phyloP scores from a whole-genome alignment of 2,888 invertebrate species.

The Agonopterix arenella region DNA sequence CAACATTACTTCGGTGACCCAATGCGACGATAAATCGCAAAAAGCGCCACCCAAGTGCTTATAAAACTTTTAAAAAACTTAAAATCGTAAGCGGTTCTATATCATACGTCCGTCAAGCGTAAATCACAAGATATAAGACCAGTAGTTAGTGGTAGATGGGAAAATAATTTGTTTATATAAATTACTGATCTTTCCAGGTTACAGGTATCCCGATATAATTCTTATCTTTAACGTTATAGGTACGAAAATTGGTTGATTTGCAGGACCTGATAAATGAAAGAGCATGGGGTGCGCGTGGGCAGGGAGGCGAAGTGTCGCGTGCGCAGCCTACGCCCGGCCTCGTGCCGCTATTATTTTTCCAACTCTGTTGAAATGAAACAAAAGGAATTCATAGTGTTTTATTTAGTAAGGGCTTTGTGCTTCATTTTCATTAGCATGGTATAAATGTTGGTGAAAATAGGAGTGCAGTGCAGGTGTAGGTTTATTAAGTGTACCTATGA shows the following conservation, averaged over 20 bases:
- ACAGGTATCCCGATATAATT: no score
- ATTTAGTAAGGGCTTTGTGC: no score
- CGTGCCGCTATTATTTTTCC: conserved; percentile 46
- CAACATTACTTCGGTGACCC: conserved; percentile 33
- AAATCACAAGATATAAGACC: conserved; percentile 46
- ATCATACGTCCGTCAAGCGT: conserved; percentile 25
- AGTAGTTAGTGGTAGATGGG: conserved; percentile 57
- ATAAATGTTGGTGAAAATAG: no score
- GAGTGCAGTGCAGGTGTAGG: no score
- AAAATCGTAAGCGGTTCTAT: conserved; percentile 17
- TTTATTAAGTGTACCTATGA: no score
- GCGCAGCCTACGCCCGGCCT: conserved; percentile 54
- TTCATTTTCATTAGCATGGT: no score
- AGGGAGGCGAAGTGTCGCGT: conserved; percentile 55
- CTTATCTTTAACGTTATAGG: no score
- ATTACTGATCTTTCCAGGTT: conserved; percentile 28
- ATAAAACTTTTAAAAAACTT: conserved; percentile 14
- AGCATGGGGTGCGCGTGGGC: conserved; percentile 24
- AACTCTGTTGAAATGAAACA: conserved; percentile 42
- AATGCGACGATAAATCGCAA: conserved; percentile 17
- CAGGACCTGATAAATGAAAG: no score
- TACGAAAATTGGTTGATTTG: no score
- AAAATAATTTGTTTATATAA: conserved; percentile 65
- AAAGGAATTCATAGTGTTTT: conserved; percentile 15
- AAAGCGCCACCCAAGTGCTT: conserved; percentile 18